Conservation (phyloP, 2,888 invertebrate genomes). For the Schizotus pectinicornis region DNA sequence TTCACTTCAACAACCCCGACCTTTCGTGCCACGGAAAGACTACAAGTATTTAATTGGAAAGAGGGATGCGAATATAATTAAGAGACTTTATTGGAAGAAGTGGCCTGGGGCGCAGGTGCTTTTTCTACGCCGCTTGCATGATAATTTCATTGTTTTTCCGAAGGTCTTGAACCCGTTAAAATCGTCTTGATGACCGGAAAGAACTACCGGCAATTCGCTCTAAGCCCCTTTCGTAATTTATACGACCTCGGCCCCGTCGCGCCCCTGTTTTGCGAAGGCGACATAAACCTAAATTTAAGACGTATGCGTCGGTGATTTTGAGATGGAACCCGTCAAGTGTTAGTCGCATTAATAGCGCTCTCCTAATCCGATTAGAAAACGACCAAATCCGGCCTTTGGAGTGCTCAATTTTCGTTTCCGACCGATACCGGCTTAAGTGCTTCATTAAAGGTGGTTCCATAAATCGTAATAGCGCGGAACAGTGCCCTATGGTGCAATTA, state of each 20-base stretch:
- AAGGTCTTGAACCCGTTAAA: slow-evolving; percentile 2
- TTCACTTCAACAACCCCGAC: too few relatives aligned
- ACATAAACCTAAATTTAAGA: slow-evolving; percentile 32
- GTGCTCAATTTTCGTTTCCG: slow-evolving; percentile 42
- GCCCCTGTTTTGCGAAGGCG: slow-evolving; percentile 30
- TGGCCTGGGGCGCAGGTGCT: too few relatives aligned
- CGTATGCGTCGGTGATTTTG: slow-evolving; percentile 34
- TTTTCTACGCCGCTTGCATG: too few relatives aligned
- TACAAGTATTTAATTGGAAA: too few relatives aligned
- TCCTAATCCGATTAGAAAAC: slow-evolving; percentile 32
- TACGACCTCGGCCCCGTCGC: slow-evolving; percentile 9
- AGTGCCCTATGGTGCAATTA: slow-evolving; percentile 46
- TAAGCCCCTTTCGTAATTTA: slow-evolving; percentile 15
- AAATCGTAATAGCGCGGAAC: slow-evolving; percentile 49
- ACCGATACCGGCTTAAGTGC: slow-evolving; percentile 43
- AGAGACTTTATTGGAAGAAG: too few relatives aligned
- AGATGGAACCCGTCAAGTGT: slow-evolving; percentile 22
- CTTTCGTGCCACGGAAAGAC: too few relatives aligned
- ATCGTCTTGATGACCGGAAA: slow-evolving; percentile 15
- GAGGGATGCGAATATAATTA: too few relatives aligned
- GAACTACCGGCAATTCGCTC: slow-evolving; percentile 1
- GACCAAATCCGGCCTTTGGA: slow-evolving; percentile 33
- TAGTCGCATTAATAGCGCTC: slow-evolving; percentile 17
- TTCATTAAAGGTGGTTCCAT: slow-evolving; percentile 50
- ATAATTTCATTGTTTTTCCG: too few relatives aligned